These are phyloP conservation scores for Pangasianodon hypophthalmus DNA, from an alignment of 2,113 vertebrate species.

Conservation along the genomic window DNA sequence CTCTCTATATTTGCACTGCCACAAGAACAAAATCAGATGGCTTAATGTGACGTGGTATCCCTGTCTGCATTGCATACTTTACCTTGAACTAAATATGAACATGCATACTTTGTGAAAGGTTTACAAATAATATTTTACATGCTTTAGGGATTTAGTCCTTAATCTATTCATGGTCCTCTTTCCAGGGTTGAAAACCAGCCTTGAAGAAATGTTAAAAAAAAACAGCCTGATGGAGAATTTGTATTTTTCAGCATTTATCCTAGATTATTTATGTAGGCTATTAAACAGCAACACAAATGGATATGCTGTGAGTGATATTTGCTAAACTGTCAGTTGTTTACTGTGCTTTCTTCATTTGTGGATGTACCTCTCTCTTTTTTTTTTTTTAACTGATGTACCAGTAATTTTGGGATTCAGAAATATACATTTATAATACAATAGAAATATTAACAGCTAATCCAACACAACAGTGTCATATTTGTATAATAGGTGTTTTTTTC, in stretches of 20 bases:
- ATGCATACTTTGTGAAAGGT: background rate
- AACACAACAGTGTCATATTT: slow-evolving; percentile 41
- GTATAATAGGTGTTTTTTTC: slow-evolving; percentile 23
- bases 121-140: background rate
- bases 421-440: slow-evolving; percentile 25
- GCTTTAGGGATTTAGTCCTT: background rate
- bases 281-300: background rate
- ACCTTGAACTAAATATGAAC: slow-evolving; percentile 18
- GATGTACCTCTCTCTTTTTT: background rate
- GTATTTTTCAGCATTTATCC: background rate
- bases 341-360: background rate
- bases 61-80: slow-evolving; percentile 23
- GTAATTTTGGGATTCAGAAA: background rate
- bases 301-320: background rate
- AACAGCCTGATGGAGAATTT: too few species aligned
- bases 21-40: slow-evolving; percentile 43
- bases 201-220: background rate
- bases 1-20: slow-evolving; percentile 46
- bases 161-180: background rate
- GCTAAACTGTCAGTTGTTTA: background rate
- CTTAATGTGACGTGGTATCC: slow-evolving; percentile 30
- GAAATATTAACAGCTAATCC: slow-evolving; percentile 22
- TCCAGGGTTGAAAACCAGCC: background rate
- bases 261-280: background rate
- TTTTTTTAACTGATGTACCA: background rate